A percentile compares a stretch with the other conserved stretches of the same genome.
These are phyloP conservation scores for Deilephila elpenor DNA, from an alignment of 2,888 invertebrate species.

Conservation along the genomic window DNA sequence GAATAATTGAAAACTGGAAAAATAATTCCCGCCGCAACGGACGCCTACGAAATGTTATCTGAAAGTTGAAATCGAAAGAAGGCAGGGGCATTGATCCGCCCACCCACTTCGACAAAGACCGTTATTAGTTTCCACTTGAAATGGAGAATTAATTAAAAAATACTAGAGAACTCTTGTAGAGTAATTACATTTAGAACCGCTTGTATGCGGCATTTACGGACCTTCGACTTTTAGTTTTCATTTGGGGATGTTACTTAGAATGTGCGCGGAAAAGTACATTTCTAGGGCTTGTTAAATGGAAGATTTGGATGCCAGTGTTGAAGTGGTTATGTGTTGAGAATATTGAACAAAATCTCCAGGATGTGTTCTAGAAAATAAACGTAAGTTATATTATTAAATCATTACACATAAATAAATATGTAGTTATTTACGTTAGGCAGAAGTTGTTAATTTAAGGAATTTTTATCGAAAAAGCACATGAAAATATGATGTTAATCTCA, in stretches of 20 bases:
- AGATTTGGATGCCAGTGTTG: too few species aligned
- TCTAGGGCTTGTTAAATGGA: too few species aligned
- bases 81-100: slow-evolving; percentile 5
- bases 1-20: slow-evolving; percentile 33
- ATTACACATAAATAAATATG: too few species aligned
- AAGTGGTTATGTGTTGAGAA: too few species aligned
- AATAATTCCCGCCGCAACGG: slow-evolving; percentile 50
- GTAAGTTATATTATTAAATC: too few species aligned
- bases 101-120: background rate
- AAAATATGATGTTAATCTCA: too few species aligned
- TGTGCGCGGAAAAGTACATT: background rate
- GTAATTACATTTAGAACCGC: background rate
- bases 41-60: slow-evolving; percentile 47
- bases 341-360: too few species aligned
- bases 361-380: too few species aligned
- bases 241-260: background rate
- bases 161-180: background rate
- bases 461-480: too few species aligned
- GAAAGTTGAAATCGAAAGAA: slow-evolving; percentile 65
- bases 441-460: too few species aligned
- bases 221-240: slow-evolving; percentile 1
- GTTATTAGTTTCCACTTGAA: slow-evolving; percentile 7
- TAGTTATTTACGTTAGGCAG: too few species aligned
- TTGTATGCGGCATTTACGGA: background rate
- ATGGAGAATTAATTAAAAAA: slow-evolving; percentile 17